Percentiles rank a stretch among this genome's conserved stretches.
Evolutionary conservation across 37 sponge, comb jelly and placozoan species (phyloP).

Genomic region (Hormiphora californensis): DNA sequence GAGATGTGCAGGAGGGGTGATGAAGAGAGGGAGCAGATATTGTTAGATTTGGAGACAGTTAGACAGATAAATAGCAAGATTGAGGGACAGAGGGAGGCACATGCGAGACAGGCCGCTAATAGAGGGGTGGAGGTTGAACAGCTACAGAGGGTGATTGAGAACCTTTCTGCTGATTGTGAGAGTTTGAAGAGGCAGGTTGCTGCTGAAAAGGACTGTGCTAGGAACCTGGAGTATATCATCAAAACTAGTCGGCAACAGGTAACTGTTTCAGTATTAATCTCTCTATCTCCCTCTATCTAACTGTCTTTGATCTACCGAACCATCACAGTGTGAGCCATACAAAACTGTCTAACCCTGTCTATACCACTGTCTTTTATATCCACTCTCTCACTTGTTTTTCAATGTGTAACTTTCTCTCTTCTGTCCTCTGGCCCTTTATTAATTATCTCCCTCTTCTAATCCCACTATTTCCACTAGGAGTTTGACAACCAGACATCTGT

Average conservation of each 20-base stretch:
- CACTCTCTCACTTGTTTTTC: no score
- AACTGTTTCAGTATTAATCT: not conserved
- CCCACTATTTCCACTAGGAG: no score
- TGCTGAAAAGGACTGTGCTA: constrained; percentile 47
- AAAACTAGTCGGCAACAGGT: constrained; percentile 43
- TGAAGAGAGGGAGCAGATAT: not conserved
- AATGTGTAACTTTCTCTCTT: no score
- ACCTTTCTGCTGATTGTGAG: constrained; percentile 36
- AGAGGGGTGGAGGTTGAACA: constrained; percentile 47
- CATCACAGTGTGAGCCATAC: no score
- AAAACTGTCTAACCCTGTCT: no score
- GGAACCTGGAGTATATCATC: constrained; percentile 42
- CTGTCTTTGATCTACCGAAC: not conserved
- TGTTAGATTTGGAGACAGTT: constrained; percentile 34
- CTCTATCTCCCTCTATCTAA: not conserved
- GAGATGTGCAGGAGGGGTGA: constrained; percentile 38
- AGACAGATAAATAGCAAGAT: constrained; percentile 44
- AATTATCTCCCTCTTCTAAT: no score
- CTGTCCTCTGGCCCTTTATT: no score
- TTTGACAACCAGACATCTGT: constrained; percentile 13
- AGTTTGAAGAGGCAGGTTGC: constrained; percentile 48
- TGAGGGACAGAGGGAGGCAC: constrained; percentile 53
- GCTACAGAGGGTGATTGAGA: constrained; percentile 43
- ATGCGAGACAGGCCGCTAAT: constrained; percentile 50
- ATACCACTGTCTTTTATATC: no score